Evolutionary conservation across 2,888 invertebrate genomes (phyloP), one percentile per base, ranked within the genome.

Genomic region (Lydus trimaculatus): DNA sequence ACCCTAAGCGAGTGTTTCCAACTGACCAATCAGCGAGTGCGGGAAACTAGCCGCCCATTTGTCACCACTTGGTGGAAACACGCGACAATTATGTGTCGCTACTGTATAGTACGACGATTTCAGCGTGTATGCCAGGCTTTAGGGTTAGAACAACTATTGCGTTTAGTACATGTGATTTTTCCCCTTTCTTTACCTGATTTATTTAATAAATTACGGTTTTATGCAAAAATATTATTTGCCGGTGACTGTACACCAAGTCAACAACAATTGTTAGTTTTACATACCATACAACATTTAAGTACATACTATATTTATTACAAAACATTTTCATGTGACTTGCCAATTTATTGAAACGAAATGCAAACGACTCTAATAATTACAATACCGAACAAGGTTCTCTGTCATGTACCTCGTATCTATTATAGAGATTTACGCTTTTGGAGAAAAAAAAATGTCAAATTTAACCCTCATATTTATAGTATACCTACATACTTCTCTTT

Each of bases 261-360:
- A 48, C 20, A 20, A 48, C 48, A 48, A 43, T 48, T 20, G 48
- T 48, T 48, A 48, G 48, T 48, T 48, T 43, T 48, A 48, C 48
- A 48, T 48, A 48, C 9, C n/a, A 20, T 48, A 48, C 48, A 48
- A 48, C 48, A 48, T 48, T 17, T 39, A 39, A 39, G 39, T 39
- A 39, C 39, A 43, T 17, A n/a, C 9, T 17, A 23, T 60, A 60
- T 60, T 60, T 60, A 43, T 61, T 61, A 43, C 65, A 52, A 52
- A 65, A 62, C 31, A 31, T 56, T 23, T 31, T 63, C 31, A 52
- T 52, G 58, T 60, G 60, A 60, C 60, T 31, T 60, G 33, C 33
- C 31, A 60, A 60, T 60, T 60, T 60, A 60, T 60, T 60, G 60
- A 36, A 58, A 36, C 60, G 8, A 23, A 48, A 20, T 48, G 48